phyloP scores from a whole-genome alignment of 2,888 invertebrate genomes.

The Catocala sponsa region DNA sequence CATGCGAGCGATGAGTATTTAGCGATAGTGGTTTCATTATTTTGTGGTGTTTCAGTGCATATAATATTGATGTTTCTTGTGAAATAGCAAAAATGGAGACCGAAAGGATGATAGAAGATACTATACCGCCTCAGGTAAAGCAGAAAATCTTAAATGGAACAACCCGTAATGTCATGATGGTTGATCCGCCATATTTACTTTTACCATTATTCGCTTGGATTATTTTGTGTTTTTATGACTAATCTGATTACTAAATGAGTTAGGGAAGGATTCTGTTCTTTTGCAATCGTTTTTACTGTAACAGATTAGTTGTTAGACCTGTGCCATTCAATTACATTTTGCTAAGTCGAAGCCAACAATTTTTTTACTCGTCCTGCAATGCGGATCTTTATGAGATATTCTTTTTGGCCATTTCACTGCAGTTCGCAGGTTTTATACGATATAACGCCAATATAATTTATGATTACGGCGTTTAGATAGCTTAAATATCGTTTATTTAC shows the following conservation, averaged over 20 bases:
- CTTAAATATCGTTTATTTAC: slow-evolving; percentile 32
- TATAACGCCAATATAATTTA: slow-evolving; percentile 18
- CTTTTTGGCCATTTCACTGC: slow-evolving; percentile 29
- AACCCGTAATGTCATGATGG: slow-evolving; percentile 80
- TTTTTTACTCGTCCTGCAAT: slow-evolving; percentile 63
- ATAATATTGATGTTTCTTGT: slow-evolving; percentile 83
- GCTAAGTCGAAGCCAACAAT: slow-evolving; percentile 15
- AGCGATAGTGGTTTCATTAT: slow-evolving; percentile 76
- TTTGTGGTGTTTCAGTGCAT: slow-evolving; percentile 77
- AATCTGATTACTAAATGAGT: slow-evolving; percentile 38
- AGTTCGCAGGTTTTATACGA: slow-evolving; percentile 23
- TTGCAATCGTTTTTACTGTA: slow-evolving; percentile 16
- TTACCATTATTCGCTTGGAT: slow-evolving; percentile 62
- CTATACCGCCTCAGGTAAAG: slow-evolving; percentile 81
- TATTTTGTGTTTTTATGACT: slow-evolving; percentile 68
- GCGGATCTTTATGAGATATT: slow-evolving; percentile 59
- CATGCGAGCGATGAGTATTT: slow-evolving; percentile 81
- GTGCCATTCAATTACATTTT: slow-evolving; percentile 23
- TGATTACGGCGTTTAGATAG: neutral
- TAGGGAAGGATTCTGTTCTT: slow-evolving; percentile 22
- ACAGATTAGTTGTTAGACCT: slow-evolving; percentile 10
- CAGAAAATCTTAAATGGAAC: slow-evolving; percentile 73
- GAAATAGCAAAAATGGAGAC: slow-evolving; percentile 96
- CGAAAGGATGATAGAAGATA: slow-evolving; percentile 95
- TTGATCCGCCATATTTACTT: slow-evolving; percentile 83